A percentile compares a stretch with the other conserved stretches of the same genome.
Evolutionary conservation across 2,888 invertebrate species (phyloP).

Genomic region (Periphyllus acericola): DNA sequence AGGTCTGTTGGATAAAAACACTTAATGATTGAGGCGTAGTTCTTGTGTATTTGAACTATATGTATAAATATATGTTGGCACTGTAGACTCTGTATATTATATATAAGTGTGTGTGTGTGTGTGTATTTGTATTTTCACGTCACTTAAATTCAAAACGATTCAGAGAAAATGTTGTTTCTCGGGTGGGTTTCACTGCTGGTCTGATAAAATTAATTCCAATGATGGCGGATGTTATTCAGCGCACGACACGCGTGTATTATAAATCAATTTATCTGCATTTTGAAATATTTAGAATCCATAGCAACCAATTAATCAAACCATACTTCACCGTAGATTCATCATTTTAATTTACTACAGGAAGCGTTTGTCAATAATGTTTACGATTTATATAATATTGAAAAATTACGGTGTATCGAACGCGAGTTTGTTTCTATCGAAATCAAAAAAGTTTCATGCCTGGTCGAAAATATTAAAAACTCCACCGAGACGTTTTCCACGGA

Average conservation of each 20-base stretch:
- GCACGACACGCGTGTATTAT: not conserved
- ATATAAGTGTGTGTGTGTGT: not conserved
- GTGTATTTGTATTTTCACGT: not conserved
- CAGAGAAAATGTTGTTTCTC: conserved; percentile 7
- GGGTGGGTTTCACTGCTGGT: not conserved
- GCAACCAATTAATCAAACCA: too few species aligned
- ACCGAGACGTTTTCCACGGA: too few species aligned
- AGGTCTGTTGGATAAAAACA: conserved; percentile 20
- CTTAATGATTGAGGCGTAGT: conserved; percentile 29
- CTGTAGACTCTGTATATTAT: not conserved
- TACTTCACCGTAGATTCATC: too few species aligned
- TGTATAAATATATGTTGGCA: not conserved
- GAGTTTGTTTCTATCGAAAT: too few species aligned
- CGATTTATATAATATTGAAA: too few species aligned
- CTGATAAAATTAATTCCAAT: not conserved
- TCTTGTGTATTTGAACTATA: conserved; percentile 12
- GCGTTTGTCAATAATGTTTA: too few species aligned
- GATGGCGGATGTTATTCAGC: not conserved
- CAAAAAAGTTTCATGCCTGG: too few species aligned
- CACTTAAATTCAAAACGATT: conserved; percentile 13
- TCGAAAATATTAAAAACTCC: too few species aligned
- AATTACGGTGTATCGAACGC: too few species aligned
- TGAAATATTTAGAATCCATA: too few species aligned
- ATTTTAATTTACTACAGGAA: too few species aligned
- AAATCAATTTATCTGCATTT: not conserved